Conservation (phyloP, 2,113 vertebrate genomes). For the Urocynchramus pylzowi region DNA sequence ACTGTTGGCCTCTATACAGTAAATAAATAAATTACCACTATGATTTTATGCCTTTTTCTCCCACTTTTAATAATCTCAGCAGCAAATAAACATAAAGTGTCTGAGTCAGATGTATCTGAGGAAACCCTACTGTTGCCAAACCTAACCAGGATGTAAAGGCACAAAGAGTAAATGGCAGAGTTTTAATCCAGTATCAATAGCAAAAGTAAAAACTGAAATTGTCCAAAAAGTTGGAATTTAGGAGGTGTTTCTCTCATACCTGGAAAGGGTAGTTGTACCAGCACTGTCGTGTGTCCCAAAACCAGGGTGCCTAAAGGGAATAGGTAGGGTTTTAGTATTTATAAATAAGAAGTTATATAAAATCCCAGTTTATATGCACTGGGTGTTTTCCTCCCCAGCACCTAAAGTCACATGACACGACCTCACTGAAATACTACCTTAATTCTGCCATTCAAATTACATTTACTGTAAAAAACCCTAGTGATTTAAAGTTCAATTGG, state of each 20-base stretch:
- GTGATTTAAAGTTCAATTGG: neutral
- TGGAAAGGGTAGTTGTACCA: conserved; percentile 95
- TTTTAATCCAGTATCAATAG: neutral
- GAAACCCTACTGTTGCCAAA: neutral
- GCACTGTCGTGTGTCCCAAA: conserved; percentile 95
- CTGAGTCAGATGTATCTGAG: neutral
- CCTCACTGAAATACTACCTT: neutral
- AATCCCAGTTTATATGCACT: neutral
- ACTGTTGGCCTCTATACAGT: neutral
- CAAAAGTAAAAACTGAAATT: neutral
- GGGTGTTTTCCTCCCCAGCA: neutral
- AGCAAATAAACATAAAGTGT: neutral
- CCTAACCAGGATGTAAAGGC: neutral
- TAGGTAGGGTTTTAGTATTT: neutral
- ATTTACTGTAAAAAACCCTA: neutral
- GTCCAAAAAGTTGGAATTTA: neutral
- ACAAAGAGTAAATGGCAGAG: neutral
- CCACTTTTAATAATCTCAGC: neutral
- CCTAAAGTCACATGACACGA: neutral
- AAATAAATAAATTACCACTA: neutral
- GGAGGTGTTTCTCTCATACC: conserved; percentile 69
- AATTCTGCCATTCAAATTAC: neutral
- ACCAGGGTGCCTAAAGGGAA: conserved; percentile 83
- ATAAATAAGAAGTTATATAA: neutral
- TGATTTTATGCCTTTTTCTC: neutral